phyloP scores from a whole-genome alignment of 2,888 invertebrate species.

The Plebejus melissa region DNA sequence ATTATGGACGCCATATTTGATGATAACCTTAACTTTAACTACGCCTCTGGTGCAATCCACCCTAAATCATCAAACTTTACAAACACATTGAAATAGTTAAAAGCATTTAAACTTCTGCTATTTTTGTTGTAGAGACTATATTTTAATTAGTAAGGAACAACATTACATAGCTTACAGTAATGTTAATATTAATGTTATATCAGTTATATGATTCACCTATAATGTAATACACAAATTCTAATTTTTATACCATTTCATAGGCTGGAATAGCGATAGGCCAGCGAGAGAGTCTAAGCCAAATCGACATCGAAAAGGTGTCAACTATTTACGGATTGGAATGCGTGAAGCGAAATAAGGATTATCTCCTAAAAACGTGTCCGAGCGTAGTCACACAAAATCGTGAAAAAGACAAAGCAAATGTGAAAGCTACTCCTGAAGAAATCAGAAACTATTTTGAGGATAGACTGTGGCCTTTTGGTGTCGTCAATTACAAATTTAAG shows the following conservation, averaged over 20 bases:
- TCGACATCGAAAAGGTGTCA: slow-evolving; percentile 58
- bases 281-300: slow-evolving; percentile 60
- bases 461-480: slow-evolving; percentile 59
- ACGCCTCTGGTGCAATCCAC: no score
- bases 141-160: no score
- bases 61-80: no score
- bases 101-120: no score
- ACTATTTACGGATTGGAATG: slow-evolving; percentile 59
- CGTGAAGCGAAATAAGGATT: slow-evolving; percentile 56
- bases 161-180: no score
- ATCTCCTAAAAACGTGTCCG: slow-evolving; percentile 62
- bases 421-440: slow-evolving; percentile 40
- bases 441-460: slow-evolving; percentile 55
- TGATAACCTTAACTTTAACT: no score
- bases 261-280: slow-evolving; percentile 57
- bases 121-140: no score
- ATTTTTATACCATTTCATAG: slow-evolving; percentile 38
- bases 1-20: no score
- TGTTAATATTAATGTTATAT: no score
- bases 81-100: no score
- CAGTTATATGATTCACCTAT: no score
- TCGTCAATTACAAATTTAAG: slow-evolving; percentile 54
- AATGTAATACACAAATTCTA: background rate
- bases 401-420: slow-evolving; percentile 32
- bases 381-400: slow-evolving; percentile 47